These are phyloP conservation scores for Gopherus flavomarginatus DNA, from an alignment of 2,113 vertebrate species.

Conservation along the genomic window DNA sequence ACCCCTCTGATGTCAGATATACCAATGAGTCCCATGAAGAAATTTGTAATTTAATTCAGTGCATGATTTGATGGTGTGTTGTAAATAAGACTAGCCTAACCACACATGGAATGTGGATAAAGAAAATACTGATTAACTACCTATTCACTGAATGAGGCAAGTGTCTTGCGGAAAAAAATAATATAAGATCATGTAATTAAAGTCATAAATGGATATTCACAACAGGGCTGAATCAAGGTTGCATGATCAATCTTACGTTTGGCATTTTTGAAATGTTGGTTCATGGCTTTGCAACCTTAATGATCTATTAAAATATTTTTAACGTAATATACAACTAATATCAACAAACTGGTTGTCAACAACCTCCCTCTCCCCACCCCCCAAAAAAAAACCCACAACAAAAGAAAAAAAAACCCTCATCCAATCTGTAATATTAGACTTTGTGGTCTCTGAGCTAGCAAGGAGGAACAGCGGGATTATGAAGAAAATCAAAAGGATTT, in stretches of 20 bases:
- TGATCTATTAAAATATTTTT: background rate
- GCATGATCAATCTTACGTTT: background rate
- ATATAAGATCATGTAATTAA: background rate
- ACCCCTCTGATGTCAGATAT: too few relatives aligned
- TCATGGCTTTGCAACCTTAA: background rate
- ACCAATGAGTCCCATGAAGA: background rate
- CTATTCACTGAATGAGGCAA: background rate
- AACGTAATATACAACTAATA: background rate
- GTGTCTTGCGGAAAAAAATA: background rate
- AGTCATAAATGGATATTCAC: too few relatives aligned
- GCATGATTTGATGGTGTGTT: background rate
- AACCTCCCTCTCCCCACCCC: too few relatives aligned
- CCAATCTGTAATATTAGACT: background rate
- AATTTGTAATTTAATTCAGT: background rate
- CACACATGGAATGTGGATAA: background rate
- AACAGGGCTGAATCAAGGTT: too few relatives aligned
- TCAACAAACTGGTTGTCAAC: background rate
- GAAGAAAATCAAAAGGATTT: background rate
- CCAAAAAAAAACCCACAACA: background rate
- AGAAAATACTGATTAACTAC: background rate
- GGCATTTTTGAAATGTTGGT: background rate
- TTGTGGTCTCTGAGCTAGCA: background rate
- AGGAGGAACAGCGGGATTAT: slow-evolving; percentile 10
- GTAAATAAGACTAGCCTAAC: background rate
- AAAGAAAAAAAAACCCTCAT: background rate